phyloP scores from a whole-genome alignment of 2,797 vertebrate genomes.

The Petrocephalus schoutedeni region DNA sequence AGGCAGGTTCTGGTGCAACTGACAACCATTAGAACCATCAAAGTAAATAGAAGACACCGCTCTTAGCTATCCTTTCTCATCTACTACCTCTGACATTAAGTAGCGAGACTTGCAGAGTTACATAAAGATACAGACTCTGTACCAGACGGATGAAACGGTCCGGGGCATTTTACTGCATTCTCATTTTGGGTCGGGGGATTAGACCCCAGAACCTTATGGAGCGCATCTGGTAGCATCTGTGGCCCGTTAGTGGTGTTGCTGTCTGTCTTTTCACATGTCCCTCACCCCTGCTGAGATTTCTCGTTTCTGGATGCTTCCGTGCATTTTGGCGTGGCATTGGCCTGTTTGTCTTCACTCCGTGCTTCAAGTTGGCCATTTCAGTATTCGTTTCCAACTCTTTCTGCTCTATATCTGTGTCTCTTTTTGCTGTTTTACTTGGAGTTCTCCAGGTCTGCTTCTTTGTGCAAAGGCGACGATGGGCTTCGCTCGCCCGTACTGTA shows the following conservation, averaged over 20 bases:
- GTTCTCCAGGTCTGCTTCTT: background rate
- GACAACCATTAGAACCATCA: background rate
- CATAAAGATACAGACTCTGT: background rate
- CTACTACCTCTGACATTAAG: background rate
- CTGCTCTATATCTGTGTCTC: background rate
- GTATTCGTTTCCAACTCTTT: background rate
- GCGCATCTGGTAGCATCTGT: slow-evolving; percentile 32
- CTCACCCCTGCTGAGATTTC: background rate
- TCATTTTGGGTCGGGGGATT: background rate
- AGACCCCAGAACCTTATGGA: background rate
- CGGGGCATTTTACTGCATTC: background rate
- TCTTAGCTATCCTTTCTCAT: background rate
- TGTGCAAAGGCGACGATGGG: background rate
- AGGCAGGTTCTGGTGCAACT: background rate
- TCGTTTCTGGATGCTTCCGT: background rate
- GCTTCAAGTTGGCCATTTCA: background rate
- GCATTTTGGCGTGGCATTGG: background rate
- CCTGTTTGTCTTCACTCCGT: background rate
- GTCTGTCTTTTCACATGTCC: background rate
- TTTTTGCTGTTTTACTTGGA: background rate
- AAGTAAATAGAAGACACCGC: background rate
- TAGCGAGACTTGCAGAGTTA: background rate
- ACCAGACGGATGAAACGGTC: background rate
- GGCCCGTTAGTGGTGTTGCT: background rate
- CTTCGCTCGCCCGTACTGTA: background rate